A percentile compares a stretch with the other conserved stretches of the same genome.
These are phyloP conservation scores for Astur gentilis DNA, from an alignment of 2,113 vertebrate species.

Conservation along the genomic window DNA sequence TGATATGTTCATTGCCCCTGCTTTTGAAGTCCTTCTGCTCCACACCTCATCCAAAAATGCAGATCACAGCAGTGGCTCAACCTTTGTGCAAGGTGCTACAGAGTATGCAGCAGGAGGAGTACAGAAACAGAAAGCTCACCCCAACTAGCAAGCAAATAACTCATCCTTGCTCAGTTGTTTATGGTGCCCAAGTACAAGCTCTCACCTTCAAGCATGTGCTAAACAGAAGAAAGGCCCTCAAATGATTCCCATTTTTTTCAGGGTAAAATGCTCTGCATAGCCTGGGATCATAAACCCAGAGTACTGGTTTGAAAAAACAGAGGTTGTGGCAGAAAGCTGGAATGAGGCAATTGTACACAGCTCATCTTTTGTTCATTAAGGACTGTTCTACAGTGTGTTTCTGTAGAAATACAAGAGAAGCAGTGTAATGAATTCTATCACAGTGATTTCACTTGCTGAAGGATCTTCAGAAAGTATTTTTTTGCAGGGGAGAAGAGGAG, in stretches of 20 bases:
- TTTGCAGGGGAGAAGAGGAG: rapidly evolving
- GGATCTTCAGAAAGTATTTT: not conserved
- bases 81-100: not conserved
- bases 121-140: not conserved
- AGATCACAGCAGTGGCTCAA: not conserved
- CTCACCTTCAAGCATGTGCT: not conserved
- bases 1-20: rapidly evolving
- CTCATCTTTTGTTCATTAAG: not conserved
- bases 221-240: not conserved
- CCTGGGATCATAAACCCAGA: not conserved
- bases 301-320: not conserved
- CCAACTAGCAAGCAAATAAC: not conserved
- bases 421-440: not conserved
- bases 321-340: not conserved
- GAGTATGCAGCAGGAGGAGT: not conserved
- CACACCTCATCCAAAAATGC: not conserved
- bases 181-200: not conserved
- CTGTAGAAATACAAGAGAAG: not conserved
- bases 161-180: not conserved
- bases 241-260: not conserved
- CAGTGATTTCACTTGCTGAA: not conserved
- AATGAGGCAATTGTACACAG: not conserved
- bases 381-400: rapidly evolving
- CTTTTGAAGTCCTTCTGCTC: not conserved
- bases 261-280: not conserved